Evolutionary conservation across 92 coral and sea anemone genomes (phyloP).

Genomic region (Porites divaricata): DNA sequence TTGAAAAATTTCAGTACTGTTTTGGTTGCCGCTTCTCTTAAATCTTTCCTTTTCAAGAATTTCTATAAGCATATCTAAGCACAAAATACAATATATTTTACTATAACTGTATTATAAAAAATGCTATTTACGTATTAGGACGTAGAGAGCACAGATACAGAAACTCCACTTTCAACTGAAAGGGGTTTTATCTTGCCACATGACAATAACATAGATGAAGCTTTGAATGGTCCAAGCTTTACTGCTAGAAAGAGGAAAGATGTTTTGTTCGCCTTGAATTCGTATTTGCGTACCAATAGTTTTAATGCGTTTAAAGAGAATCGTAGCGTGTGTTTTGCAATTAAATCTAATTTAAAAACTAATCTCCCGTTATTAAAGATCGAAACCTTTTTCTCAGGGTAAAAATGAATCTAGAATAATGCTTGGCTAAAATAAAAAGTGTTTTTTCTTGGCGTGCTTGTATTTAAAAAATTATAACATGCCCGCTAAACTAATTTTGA

Average conservation of each 20-base stretch:
- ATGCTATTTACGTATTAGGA: not conserved
- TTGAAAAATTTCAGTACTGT: not conserved
- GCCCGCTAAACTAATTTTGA: too few relatives aligned
- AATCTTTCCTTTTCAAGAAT: not conserved
- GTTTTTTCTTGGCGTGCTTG: not conserved
- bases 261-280: not conserved
- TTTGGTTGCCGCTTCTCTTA: not conserved
- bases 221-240: not conserved
- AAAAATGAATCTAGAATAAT: not conserved
- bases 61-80: not conserved
- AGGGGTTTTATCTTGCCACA: too few relatives aligned
- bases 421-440: not conserved
- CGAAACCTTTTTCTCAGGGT: not conserved
- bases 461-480: too few relatives aligned
- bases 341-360: not conserved
- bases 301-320: not conserved
- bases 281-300: not conserved
- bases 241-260: not conserved
- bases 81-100: not conserved
- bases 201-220: too few relatives aligned
- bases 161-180: too few relatives aligned
- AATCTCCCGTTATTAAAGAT: not conserved
- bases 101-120: not conserved
- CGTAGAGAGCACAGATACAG: not conserved
- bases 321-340: slow-evolving; percentile 6